Base-by-base conservation (phyloP, 2,113 vertebrate species). In the Anguilla japonica region DNA sequence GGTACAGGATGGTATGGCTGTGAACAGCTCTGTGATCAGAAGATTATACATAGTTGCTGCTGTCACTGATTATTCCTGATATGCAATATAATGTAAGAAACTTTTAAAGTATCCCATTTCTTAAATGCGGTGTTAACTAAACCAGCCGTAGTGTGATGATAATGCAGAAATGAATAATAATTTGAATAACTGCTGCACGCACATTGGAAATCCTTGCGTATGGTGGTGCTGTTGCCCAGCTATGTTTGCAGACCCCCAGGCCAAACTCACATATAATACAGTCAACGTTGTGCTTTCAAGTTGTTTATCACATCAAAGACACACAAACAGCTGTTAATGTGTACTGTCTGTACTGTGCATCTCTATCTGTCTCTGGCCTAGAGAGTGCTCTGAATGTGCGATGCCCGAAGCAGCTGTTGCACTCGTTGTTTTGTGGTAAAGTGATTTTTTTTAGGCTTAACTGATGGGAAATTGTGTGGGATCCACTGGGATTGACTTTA, bases 121-220 rank as follows among this genome's bases (percentile, higher is more conserved):
- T 88, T 85, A 84, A 91, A 94, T 87, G 86, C 85, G 89, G 88
- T 92, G 91, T 90, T 90, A 91, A 87, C 88, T 75, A 63, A 2
- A 63, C 18, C 22, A 26, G 60, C 60, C 22, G 5, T 63, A 26
- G 22, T 63, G 18, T 63, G 18, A 63, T 20, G 4, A 63, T 63
- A 22, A 26, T 20, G 20, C 60, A 22, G 60, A 22, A 20, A 20
- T 26, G 0, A 26, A 5, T 2, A 29, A 5, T 86, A 78, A 80
- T 83, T 26, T 26, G 53, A 57, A 26, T 82, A 26, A 13, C 7
- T 82, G 20, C n/a, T 26, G 22, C 43, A 53, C 20, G 26, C 67
- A 34, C 26, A 75, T n/a, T 75, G n/a, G 53, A 81, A 41, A 29
- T 50, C 40, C 43, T 50, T 50, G 4, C 46, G 22, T n/a, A 50